phyloP scores from a whole-genome alignment of 2,113 vertebrate species.

The Brachypteracias leptosomus region DNA sequence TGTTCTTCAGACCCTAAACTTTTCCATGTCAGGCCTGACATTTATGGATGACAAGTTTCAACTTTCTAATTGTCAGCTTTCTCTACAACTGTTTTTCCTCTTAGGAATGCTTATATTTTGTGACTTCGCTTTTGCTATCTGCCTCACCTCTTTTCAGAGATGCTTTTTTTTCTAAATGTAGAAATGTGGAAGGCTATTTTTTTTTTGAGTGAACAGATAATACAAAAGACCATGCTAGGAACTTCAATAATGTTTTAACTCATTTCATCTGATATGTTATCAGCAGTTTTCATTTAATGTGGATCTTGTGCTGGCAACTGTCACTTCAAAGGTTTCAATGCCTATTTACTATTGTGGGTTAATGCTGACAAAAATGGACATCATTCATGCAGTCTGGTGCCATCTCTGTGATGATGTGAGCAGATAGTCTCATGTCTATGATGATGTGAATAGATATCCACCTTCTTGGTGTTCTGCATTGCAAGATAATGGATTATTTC shows the following conservation, averaged over 20 bases:
- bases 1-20: not conserved
- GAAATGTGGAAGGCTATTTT: not conserved
- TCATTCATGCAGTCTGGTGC: not conserved
- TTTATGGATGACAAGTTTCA: not conserved
- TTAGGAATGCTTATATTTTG: not conserved
- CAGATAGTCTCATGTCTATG: not conserved
- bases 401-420: not conserved
- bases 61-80: not conserved
- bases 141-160: not conserved
- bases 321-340: not conserved
- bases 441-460: not conserved
- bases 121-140: not conserved
- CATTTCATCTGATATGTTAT: not conserved
- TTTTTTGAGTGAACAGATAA: not conserved
- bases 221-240: not conserved
- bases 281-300: not conserved
- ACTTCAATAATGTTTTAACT: not conserved
- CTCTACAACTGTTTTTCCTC: not conserved
- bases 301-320: not conserved
- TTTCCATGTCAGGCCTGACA: not conserved
- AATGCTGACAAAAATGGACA: not conserved
- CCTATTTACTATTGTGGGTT: not conserved
- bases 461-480: not conserved
- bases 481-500: not conserved
- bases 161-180: not conserved